Percentiles rank a stretch among this genome's conserved stretches.
Evolutionary conservation across 2,797 vertebrate genomes (phyloP).

Genomic region (Nyctalus aviator): DNA sequence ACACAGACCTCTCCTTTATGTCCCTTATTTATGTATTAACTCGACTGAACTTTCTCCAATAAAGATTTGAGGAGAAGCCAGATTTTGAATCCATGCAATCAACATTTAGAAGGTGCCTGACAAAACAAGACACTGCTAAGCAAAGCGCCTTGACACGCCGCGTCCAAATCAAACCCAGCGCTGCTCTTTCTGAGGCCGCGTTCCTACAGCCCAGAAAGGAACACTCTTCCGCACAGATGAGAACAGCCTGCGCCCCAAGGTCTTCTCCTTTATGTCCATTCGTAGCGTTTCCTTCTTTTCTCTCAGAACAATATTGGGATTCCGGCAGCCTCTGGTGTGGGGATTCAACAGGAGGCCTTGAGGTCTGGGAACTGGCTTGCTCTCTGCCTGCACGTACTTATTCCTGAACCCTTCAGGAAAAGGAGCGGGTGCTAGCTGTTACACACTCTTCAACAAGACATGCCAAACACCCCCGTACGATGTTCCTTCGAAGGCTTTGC

Average conservation of each 20-base stretch:
- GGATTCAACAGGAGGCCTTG: background rate
- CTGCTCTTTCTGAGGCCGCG: accelerated
- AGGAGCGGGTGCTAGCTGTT: background rate
- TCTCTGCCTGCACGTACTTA: background rate
- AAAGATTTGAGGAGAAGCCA: background rate
- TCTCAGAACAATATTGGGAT: background rate
- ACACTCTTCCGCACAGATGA: background rate
- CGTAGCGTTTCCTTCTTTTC: background rate
- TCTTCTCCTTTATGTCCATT: background rate
- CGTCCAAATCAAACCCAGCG: background rate
- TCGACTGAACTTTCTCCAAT: background rate
- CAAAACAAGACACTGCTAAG: background rate
- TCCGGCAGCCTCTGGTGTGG: background rate
- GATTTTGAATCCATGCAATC: background rate
- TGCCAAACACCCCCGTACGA: background rate
- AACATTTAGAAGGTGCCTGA: background rate
- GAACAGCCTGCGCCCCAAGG: background rate
- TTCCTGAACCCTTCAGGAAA: background rate
- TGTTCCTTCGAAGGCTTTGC: background rate
- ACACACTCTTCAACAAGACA: background rate
- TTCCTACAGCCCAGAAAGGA: background rate
- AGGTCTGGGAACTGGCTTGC: background rate
- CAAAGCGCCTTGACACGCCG: background rate
- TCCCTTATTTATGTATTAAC: background rate
- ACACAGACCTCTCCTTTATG: background rate